Conservation (phyloP, 2,113 vertebrate species). For the Trinectes maculatus region DNA sequence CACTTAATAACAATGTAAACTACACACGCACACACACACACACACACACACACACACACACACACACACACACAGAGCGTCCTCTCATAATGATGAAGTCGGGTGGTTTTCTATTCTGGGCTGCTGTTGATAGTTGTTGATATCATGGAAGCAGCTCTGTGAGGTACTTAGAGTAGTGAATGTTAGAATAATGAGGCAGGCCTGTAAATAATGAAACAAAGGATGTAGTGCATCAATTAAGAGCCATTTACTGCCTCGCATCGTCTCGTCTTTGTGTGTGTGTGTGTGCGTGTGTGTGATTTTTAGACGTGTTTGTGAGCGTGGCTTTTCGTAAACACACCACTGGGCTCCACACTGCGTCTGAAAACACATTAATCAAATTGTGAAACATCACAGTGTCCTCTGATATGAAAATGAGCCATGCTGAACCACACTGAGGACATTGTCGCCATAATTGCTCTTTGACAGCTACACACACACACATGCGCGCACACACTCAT, state of each 20-base stretch:
- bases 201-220: constrained; percentile 79
- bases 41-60: constrained; percentile 11
- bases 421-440: constrained; percentile 46
- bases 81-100: constrained; percentile 41
- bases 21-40: constrained; percentile 12
- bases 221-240: constrained; percentile 75
- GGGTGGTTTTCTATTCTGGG: constrained; percentile 47
- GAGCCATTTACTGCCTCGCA: constrained; percentile 66
- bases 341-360: background rate
- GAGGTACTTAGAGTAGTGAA: constrained; percentile 50
- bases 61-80: constrained; percentile 10
- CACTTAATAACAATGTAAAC: constrained; percentile 22
- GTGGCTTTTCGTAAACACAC: background rate
- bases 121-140: constrained; percentile 61
- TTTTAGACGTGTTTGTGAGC: background rate
- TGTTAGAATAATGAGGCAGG: constrained; percentile 62
- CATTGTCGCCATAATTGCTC: constrained; percentile 69
- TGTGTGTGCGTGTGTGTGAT: constrained; percentile 10
- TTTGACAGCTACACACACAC: constrained; percentile 52
- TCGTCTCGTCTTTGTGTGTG: constrained; percentile 39
- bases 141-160: constrained; percentile 44
- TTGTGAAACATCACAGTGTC: constrained; percentile 29
- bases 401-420: constrained; percentile 71
- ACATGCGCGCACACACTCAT: constrained; percentile 1
- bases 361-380: constrained; percentile 68